A percentile compares a stretch with the other conserved stretches of the same genome.
Evolutionary conservation across 1,140 invertebrate genomes (phyloP).

Genomic region (Sminthurinus signatus): DNA sequence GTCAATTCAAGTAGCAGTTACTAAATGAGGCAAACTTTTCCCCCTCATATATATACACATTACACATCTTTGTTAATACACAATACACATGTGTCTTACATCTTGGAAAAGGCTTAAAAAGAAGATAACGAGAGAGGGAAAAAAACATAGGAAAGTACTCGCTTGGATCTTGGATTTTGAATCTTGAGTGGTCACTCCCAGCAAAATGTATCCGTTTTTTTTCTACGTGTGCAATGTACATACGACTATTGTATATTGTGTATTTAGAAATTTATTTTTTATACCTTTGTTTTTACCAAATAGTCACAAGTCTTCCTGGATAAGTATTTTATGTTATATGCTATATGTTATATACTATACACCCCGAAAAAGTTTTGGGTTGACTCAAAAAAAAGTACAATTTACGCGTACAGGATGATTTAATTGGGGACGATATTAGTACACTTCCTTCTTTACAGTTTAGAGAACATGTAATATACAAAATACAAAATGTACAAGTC

Average conservation of each 20-base stretch:
- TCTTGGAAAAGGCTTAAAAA: neutral
- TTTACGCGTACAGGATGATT: slow-evolving; percentile 36
- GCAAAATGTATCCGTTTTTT: neutral
- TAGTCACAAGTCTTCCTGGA: neutral
- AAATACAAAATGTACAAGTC: too few species aligned
- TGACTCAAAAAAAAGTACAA: slow-evolving; percentile 15
- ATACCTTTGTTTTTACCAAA: neutral
- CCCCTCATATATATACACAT: neutral
- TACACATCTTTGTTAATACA: neutral
- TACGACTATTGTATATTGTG: neutral
- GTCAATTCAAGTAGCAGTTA: slow-evolving; percentile 9
- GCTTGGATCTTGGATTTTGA: too few species aligned
- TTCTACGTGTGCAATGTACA: neutral
- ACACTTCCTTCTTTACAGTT: too few species aligned
- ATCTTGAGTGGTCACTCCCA: too few species aligned
- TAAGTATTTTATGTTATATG: too few species aligned
- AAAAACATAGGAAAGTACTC: neutral
- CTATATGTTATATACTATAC: neutral
- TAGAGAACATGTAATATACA: too few species aligned
- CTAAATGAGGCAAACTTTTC: neutral
- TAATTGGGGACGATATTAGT: slow-evolving; percentile 13
- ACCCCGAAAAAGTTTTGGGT: neutral
- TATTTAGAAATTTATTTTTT: neutral
- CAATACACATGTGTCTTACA: neutral
- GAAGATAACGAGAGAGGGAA: neutral